Evolutionary conservation across 2,113 vertebrate species (phyloP), one percentile per base, ranked within the genome.

Genomic region (Pagrus major): DNA sequence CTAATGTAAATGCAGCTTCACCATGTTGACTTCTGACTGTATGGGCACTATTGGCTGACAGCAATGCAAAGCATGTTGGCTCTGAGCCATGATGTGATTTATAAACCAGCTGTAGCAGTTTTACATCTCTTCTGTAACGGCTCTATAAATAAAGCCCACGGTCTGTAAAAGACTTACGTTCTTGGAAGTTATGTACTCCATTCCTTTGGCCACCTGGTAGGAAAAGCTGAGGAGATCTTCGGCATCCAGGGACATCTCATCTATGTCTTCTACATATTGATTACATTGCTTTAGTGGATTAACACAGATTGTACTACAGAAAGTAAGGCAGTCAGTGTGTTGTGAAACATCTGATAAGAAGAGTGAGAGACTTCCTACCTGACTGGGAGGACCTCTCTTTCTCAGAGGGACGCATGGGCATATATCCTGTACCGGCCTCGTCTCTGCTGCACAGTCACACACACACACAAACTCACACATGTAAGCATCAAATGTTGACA

Each of bases 121-220:
- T 79, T 46, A 85, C 76, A 83, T 76, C 66, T 61, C 51, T 15
- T 33, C 54, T 23, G 14, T 77, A 64, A 71, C 12, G 20, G 35
- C 52, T 76, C 77, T 8, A 78, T 88, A 84, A 83, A 81, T 83
- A 65, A 66, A 44, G 11, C 49, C 5, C n/a, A 42, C 44, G 35
- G 47, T 16, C 51, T 73, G 46, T 68, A 52, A 90, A 66, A 73
- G 68, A 44, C 96, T 96, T 93, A 99, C 97, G 0, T 99, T 99
- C 95, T 98, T 99, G 6, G 98, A 97, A 3, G 98, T 97, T 33
- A 99, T 97, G 91, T 99, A 99, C 58, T 97, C 97, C 98, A 99
- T 99, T 86, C 98, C 98, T 91, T 97, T 99, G 81, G 98, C 97
- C 81, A 99, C 98, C 68, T 99, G 98, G 89, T 98, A 98, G 81